Conservation (phyloP, 2,113 vertebrate genomes). For the Chamaea fasciata region DNA sequence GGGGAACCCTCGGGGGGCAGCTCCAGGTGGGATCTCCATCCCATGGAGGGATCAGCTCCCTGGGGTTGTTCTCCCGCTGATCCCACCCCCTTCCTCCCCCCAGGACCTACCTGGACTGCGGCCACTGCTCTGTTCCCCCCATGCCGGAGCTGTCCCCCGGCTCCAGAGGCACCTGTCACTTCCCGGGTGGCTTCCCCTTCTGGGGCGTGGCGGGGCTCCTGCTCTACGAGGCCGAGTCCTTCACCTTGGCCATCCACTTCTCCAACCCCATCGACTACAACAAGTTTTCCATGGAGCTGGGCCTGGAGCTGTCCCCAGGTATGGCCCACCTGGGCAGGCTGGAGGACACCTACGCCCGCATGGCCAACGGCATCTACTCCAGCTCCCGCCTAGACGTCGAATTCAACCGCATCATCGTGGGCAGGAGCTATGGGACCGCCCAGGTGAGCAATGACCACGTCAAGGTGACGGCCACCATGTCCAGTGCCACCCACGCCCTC, state of each 20-base stretch:
- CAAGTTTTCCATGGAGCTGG: neutral
- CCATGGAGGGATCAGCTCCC: fast-evolving
- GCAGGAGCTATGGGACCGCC: neutral
- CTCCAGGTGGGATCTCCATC: neutral
- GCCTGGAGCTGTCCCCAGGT: neutral
- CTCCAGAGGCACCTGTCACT: fast-evolving
- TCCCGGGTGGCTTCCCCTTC: fast-evolving
- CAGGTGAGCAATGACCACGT: neutral
- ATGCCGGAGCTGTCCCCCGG: neutral
- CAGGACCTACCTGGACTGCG: neutral
- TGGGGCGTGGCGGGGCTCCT: neutral
- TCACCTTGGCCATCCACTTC: neutral
- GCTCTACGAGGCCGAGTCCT: neutral
- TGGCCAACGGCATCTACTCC: neutral
- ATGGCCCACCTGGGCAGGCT: neutral
- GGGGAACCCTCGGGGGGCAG: no score
- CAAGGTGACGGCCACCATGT: neutral
- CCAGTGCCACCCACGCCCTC: fast-evolving
- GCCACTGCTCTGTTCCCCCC: no score
- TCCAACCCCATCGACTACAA: neutral
- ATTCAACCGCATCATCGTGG: neutral
- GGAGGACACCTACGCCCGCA: neutral
- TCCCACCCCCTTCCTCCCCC: neutral
- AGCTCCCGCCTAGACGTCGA: neutral
- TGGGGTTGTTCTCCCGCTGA: neutral